A percentile compares a stretch with the other conserved stretches of the same genome.
These are phyloP conservation scores for Drosophila biarmipes DNA, from an alignment of 1,140 invertebrate species.

Conservation along the genomic window DNA sequence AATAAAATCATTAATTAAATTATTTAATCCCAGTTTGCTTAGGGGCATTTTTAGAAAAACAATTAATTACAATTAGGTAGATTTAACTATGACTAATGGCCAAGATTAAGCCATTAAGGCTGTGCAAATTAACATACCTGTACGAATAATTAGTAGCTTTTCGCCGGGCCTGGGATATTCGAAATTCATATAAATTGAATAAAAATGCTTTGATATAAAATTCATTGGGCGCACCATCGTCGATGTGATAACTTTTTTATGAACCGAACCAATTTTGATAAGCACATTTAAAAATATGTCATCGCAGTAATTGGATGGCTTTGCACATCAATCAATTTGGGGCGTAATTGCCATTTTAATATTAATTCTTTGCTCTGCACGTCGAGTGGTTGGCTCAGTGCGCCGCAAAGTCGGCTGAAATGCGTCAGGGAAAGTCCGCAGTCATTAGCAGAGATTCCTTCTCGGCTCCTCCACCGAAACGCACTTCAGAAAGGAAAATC, in stretches of 20 bases:
- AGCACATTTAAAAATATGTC: conserved; percentile 22
- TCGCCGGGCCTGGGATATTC: neutral
- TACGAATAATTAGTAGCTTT: neutral
- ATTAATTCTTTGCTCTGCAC: conserved; percentile 8
- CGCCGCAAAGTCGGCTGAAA: conserved; percentile 22
- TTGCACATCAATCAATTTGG: conserved; percentile 45
- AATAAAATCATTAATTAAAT: neutral
- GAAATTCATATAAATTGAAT: neutral
- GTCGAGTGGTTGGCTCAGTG: conserved; percentile 25
- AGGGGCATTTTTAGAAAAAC: neutral
- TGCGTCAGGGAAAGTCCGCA: conserved; percentile 26
- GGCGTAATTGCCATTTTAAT: conserved; percentile 36
- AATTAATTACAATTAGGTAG: neutral
- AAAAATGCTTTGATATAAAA: neutral
- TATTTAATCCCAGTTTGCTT: neutral
- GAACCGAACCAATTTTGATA: neutral
- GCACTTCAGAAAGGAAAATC: conserved; percentile 25
- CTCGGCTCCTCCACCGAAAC: neutral
- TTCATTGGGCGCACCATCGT: neutral
- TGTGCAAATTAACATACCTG: neutral
- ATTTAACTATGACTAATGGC: neutral
- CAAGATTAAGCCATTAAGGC: neutral
- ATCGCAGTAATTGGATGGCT: conserved; percentile 33
- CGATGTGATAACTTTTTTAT: conserved; percentile 13
- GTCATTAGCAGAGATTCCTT: conserved; percentile 32